Conservation (phyloP, 64 coral and sea anemone genomes). For the Montipora cactus region DNA sequence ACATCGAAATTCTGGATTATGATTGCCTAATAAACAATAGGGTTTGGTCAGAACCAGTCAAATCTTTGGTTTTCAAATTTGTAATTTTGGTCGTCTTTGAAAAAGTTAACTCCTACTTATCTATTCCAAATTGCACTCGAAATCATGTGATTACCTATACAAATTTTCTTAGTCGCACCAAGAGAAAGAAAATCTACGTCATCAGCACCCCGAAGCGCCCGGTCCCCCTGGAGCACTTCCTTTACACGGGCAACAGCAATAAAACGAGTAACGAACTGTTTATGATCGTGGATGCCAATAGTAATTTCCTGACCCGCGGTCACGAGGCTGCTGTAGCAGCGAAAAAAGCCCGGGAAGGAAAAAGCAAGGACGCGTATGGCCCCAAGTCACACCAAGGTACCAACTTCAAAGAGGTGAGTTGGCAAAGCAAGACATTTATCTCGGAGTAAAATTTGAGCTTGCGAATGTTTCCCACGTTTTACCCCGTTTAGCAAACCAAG, state of each 20-base stretch:
- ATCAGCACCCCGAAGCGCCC: conserved; percentile 95
- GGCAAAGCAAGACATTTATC: too few relatives aligned
- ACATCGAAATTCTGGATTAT: too few relatives aligned
- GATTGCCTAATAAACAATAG: too few relatives aligned
- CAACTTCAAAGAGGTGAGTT: conserved; percentile 79
- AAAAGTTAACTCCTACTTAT: too few relatives aligned
- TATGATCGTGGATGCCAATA: conserved; percentile 79
- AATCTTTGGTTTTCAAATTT: too few relatives aligned
- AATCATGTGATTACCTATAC: neutral
- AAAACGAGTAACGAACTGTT: conserved; percentile 96
- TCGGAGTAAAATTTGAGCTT: too few relatives aligned
- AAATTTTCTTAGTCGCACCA: conserved; percentile 75
- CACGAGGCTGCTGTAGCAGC: conserved; percentile 89
- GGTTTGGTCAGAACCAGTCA: too few relatives aligned
- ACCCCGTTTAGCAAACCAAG: too few relatives aligned
- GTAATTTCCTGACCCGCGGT: conserved; percentile 83
- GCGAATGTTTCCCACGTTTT: too few relatives aligned
- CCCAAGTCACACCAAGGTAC: conserved; percentile 66
- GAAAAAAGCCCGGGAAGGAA: conserved; percentile 80
- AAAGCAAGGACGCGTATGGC: conserved; percentile 85
- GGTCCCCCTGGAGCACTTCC: conserved; percentile 87
- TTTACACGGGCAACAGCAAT: conserved; percentile 98
- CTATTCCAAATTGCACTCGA: too few relatives aligned
- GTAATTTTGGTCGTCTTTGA: too few relatives aligned
- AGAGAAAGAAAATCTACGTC: conserved; percentile 92